Base-by-base conservation (phyloP, 2,888 invertebrate species). In the Lasius platythorax region DNA sequence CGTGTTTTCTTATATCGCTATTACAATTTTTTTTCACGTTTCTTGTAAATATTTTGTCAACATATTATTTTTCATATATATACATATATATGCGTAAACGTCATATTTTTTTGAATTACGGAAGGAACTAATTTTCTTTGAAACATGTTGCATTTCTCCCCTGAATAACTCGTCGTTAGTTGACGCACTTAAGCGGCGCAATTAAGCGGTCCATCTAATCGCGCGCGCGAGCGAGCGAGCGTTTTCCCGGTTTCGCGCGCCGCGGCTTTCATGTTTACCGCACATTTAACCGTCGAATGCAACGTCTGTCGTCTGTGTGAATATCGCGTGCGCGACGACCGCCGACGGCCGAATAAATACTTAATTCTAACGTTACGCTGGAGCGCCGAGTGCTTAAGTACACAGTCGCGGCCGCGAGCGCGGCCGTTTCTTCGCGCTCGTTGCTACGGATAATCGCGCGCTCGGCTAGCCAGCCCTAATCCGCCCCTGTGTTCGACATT, bases 401-500 rank as follows among this genome's bases (percentile, higher is more conserved):
- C 72, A 79, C 72, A 72, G 58, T 43, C n/a, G 78, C 72, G 76
- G 70, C 46, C 23, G 72, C 72, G 58, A n/a, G 40, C 81, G 81
- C 82, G 66, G 66, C 46, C 50, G 85, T 86, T 85, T 83, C 83
- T 84, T 73, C 84, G 68, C 81, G 84, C 74, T 64, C 83, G 58
- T 84, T 75, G 86, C 79, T 78, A 70, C 84, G 79, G 87, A 87
- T 86, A 85, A 87, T 88, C 87, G 81, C 83, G 85, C 85, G 86
- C 85, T 23, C 23, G 23, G 79, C 86, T 37, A 81, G 74, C 84
- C 67, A 79, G 74, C 78, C 84, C 83, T 82, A 85, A 88, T 87
- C 89, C 88, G 87, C 88, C 86, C 81, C 85, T 87, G 85, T 85
- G 85, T 66, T 82, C 73, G 82, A 84, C 85, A 85, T 86, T 73